Evolutionary conservation across 2,113 vertebrate genomes (phyloP).

Genomic region (Rhinichthys klamathensis): DNA sequence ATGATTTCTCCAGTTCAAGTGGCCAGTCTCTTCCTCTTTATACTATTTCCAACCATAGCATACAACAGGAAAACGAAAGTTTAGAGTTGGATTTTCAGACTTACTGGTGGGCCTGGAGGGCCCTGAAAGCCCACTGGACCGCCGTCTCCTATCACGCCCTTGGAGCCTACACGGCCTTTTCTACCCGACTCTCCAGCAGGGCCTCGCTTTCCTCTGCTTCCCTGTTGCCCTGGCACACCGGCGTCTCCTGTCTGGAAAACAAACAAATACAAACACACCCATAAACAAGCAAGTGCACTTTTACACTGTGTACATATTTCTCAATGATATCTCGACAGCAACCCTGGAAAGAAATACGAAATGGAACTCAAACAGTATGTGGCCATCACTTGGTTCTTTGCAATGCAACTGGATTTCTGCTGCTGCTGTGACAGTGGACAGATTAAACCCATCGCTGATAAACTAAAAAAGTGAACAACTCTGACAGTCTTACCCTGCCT

Average conservation of each 20-base stretch:
- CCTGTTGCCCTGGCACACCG: constrained; percentile 70
- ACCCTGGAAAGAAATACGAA: constrained; percentile 9
- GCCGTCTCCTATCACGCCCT: constrained; percentile 72
- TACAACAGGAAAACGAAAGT: too few species aligned
- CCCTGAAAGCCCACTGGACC: constrained; percentile 73
- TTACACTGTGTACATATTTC: constrained; percentile 31
- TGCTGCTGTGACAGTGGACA: not conserved
- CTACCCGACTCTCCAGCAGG: constrained; percentile 70
- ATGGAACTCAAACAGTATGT: not conserved
- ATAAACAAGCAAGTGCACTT: constrained; percentile 14
- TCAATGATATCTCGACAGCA: constrained; percentile 14
- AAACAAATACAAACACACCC: constrained; percentile 34
- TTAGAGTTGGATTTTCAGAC: constrained; percentile 39
- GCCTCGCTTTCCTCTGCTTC: constrained; percentile 71
- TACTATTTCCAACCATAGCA: not conserved
- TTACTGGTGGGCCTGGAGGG: constrained; percentile 71
- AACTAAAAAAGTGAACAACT: not conserved
- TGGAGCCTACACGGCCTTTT: constrained; percentile 69
- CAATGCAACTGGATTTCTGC: constrained; percentile 4
- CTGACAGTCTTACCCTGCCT: constrained; percentile 68
- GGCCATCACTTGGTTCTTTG: not conserved
- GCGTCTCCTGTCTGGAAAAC: constrained; percentile 72
- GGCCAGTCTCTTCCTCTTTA: not conserved
- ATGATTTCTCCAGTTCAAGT: not conserved
- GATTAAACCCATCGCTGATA: not conserved